phyloP scores from a whole-genome alignment of 2,113 vertebrate species.

The Sus scrofa region T2T-Sscrofa CM000812.6:264749501-264750000 shows the following conservation, averaged over 20 bases:
- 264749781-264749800: background rate
- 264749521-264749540: conserved; percentile 32
- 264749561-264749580: background rate
- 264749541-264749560: background rate
- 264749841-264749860: background rate
- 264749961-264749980: conserved; percentile 48
- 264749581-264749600: conserved; percentile 14
- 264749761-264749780: conserved; percentile 23
- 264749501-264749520: background rate
- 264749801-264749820: conserved; percentile 31
- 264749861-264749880: background rate
- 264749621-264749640: background rate
- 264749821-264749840: background rate
- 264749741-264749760: background rate
- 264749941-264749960: conserved; percentile 3
- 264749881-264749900: background rate
- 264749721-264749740: background rate
- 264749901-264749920: conserved; percentile 44
- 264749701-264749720: conserved; percentile 16
- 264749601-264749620: background rate
- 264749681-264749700: background rate
- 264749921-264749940: conserved; percentile 12
- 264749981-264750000: background rate
- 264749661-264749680: background rate
- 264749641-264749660: background rate